A percentile compares a stretch with the other conserved stretches of the same genome.
phyloP scores from a whole-genome alignment of 2,113 vertebrate genomes.

The Glaucidium brasilianum region DNA sequence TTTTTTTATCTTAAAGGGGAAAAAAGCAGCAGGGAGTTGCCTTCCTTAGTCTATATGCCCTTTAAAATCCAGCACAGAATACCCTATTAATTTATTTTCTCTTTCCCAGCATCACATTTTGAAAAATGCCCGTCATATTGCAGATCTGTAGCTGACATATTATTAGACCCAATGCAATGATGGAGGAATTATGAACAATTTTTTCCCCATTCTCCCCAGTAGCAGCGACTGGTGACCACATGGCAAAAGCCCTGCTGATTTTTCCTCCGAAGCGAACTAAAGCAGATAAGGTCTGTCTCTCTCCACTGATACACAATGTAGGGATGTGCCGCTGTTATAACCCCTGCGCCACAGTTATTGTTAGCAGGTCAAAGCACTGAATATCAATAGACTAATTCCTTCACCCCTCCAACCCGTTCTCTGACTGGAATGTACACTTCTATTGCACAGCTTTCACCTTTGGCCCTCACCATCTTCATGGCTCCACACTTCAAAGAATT shows the following conservation, averaged over 20 bases:
- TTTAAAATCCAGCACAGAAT: conserved; percentile 52
- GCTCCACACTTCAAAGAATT: conserved; percentile 49
- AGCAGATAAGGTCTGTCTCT: background rate
- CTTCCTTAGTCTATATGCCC: conserved; percentile 27
- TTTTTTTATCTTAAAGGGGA: conserved; percentile 62
- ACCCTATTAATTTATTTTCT: conserved; percentile 55
- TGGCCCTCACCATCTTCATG: conserved; percentile 16
- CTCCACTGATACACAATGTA: conserved; percentile 25
- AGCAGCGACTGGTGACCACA: background rate
- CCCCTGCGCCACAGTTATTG: conserved; percentile 68
- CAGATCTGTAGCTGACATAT: background rate
- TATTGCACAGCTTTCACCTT: conserved; percentile 60
- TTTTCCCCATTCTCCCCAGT: background rate
- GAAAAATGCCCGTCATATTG: background rate
- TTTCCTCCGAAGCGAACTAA: background rate
- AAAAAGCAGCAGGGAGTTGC: conserved; percentile 63
- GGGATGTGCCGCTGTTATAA: conserved; percentile 66
- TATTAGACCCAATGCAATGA: background rate
- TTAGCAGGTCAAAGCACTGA: conserved; percentile 77
- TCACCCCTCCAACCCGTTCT: conserved; percentile 50
- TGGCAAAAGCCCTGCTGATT: background rate
- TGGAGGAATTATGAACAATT: background rate
- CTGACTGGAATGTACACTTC: conserved; percentile 56
- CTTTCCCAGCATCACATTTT: background rate
- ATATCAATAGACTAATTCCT: conserved; percentile 72